Percentiles rank a stretch among this genome's conserved stretches.
These are phyloP conservation scores for Brassicogethes aeneus DNA, from an alignment of 2,888 invertebrate species.

Conservation along the genomic window DNA sequence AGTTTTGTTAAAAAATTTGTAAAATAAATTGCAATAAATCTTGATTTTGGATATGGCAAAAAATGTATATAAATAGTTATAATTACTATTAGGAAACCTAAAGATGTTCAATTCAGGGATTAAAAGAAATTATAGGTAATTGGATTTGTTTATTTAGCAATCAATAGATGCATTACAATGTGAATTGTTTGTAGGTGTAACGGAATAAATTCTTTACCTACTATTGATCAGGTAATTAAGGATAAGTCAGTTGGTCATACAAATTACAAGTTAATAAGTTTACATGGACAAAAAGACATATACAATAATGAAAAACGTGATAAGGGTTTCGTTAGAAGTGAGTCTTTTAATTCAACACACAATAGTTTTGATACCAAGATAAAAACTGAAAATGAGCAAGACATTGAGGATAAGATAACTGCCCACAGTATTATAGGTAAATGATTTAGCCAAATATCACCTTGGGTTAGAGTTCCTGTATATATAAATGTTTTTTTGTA, in stretches of 20 bases:
- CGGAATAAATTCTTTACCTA: constrained; percentile 23
- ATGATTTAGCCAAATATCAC: too few species aligned
- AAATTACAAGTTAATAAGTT: constrained; percentile 21
- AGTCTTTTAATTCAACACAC: constrained; percentile 1
- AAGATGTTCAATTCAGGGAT: constrained; percentile 34
- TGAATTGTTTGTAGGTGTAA: constrained; percentile 26
- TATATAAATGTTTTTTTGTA: too few species aligned
- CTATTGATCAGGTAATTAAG: constrained; percentile 21
- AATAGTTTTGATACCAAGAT: constrained; percentile 21
- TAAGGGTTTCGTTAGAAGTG: neutral
- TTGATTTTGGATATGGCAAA: constrained; percentile 10
- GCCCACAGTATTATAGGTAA: constrained; percentile 42
- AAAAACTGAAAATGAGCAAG: constrained; percentile 23
- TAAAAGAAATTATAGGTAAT: constrained; percentile 30
- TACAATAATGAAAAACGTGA: constrained; percentile 20
- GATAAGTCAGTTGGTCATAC: constrained; percentile 19
- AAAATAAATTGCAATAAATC: constrained; percentile 3
- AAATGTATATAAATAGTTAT: constrained; percentile 15
- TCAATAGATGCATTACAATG: too few species aligned
- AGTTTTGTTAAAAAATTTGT: neutral
- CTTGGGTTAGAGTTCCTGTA: too few species aligned
- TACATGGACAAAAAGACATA: constrained; percentile 17
- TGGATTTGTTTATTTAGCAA: too few species aligned
- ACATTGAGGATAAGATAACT: constrained; percentile 31
- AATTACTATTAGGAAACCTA: constrained; percentile 22